Base-by-base conservation (phyloP, 2,797 vertebrate genomes). In the Falco rusticolus region DNA sequence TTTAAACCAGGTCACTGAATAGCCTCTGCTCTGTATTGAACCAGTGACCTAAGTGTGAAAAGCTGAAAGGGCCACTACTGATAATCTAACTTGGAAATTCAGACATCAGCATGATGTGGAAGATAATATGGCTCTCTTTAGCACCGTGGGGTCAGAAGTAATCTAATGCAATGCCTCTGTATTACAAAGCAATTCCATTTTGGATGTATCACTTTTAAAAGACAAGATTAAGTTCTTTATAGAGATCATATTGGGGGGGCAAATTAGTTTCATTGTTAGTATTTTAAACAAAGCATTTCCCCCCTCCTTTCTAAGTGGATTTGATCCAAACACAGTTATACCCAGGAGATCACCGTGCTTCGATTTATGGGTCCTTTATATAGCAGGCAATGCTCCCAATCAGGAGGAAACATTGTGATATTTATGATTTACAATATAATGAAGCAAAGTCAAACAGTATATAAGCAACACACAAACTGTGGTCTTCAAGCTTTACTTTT, bases 341-440 rank as follows among this genome's bases (percentile, higher is more conserved):
- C 70, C n/a, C 87, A 75, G 70, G 75, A 76, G 37, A 92, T 89
- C 63, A 75, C 25, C 72, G 21, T 92, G 16, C 20, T 88, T 81
- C 94, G 92, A 97, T 96, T 96, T 97, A 97, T 81, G 48, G n/a
- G 4, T 31, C 53, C 24, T 94, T 97, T 93, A 68, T 75, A 85
- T 51, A 79, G 69, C 39, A 86, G 53, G 60, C 69, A 88, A 51
- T 78, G 70, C 87, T 96, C 64, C 84, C 83, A 95, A 25, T 96
- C 90, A 95, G 48, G 69, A 94, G 70, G 51, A 70, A 89, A 34
- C 54, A 65, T 51, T 57, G 72, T 87, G 75, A 84, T 84, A 93
- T 95, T 97, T 94, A 94, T 93, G 87, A 96, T 91, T 94, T 94
- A 80, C 28, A 75, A 19, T 43, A 87, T 90, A 92, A 96, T 45